These are phyloP conservation scores for Calosoma granatense DNA, from an alignment of 1,140 invertebrate species.

Conservation along the genomic window DNA sequence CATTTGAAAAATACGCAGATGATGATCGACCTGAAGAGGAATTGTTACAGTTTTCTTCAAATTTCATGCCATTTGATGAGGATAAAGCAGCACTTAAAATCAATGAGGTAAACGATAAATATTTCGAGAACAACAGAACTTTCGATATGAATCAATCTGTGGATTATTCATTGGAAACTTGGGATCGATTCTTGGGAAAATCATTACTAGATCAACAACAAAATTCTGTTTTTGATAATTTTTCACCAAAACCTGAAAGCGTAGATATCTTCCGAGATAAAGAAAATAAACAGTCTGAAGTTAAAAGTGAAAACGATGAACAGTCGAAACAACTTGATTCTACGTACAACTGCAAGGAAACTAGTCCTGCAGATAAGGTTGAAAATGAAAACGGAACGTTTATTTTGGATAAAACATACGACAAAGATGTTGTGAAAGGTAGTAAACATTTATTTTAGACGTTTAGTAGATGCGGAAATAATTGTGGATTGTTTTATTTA, in stretches of 20 bases:
- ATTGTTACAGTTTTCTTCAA: slow-evolving; percentile 39
- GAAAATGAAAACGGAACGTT: no score
- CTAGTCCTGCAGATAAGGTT: no score
- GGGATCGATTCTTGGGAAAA: slow-evolving; percentile 33
- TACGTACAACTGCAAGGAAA: no score
- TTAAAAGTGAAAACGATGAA: slow-evolving; percentile 13
- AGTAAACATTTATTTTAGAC: no score
- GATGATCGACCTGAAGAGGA: slow-evolving; percentile 37
- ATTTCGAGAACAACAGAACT: slow-evolving; percentile 16
- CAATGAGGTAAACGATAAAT: slow-evolving; percentile 1
- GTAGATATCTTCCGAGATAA: slow-evolving; percentile 19
- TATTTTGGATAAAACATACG: no score
- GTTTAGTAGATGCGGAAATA: no score
- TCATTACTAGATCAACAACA: slow-evolving; percentile 26
- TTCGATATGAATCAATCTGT: slow-evolving; percentile 17
- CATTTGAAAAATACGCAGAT: slow-evolving; percentile 15
- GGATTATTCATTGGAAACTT: slow-evolving; percentile 33
- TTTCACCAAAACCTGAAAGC: slow-evolving; percentile 30
- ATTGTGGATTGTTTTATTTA: not conserved
- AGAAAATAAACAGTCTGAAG: slow-evolving; percentile 12
- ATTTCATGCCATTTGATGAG: slow-evolving; percentile 39
- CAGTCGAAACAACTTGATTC: no score
- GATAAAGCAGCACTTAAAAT: slow-evolving; percentile 7
- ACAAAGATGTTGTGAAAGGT: no score
- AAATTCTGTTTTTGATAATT: slow-evolving; percentile 26